These are phyloP conservation scores for Sorex fumeus DNA, from an alignment of 2,113 vertebrate genomes.

Conservation along the genomic window DNA sequence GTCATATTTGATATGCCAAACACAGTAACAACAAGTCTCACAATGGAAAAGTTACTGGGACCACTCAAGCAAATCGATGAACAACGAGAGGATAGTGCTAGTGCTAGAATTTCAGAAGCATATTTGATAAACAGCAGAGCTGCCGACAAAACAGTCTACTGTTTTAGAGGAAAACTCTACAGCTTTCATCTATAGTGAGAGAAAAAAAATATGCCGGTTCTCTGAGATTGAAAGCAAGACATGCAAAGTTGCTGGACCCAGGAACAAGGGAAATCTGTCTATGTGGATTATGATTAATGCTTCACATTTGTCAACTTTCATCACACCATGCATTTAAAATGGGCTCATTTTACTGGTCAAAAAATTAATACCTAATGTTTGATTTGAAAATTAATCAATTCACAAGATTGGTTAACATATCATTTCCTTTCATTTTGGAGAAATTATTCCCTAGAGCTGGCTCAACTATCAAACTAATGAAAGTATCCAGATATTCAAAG, in stretches of 20 bases:
- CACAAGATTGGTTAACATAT: constrained; percentile 12
- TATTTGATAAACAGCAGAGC: constrained; percentile 17
- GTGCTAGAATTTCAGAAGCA: constrained; percentile 31
- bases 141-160: not conserved
- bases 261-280: not conserved
- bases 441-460: not conserved
- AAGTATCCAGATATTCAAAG: not conserved
- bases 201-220: not conserved
- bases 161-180: not conserved
- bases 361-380: constrained; percentile 16
- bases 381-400: constrained; percentile 36
- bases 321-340: not conserved
- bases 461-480: not conserved
- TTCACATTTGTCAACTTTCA: not conserved
- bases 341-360: not conserved
- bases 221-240: not conserved
- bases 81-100: no score
- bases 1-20: no score
- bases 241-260: not conserved
- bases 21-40: no score
- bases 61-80: no score
- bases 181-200: not conserved
- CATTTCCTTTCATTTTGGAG: not conserved
- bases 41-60: no score
- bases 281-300: not conserved